Evolutionary conservation across 2,113 vertebrate species (phyloP).

Genomic region (Oryzias woworae): DNA sequence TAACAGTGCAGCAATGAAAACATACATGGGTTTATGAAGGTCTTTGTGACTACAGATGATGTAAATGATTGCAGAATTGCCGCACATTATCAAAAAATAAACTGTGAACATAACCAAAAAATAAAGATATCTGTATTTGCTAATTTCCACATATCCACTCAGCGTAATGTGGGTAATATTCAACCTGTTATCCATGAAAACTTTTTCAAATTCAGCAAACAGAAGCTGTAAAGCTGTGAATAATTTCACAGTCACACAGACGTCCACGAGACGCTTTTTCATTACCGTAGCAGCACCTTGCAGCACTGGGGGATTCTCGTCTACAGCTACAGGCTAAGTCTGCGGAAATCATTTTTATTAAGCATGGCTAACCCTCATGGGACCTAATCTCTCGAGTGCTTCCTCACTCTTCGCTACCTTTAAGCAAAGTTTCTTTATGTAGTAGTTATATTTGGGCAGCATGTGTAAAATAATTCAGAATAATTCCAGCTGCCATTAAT

Average conservation of each 20-base stretch:
- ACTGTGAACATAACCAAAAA: conserved; percentile 17
- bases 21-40: conserved; percentile 1
- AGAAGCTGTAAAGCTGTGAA: neutral
- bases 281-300: too few species aligned
- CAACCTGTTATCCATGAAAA: conserved; percentile 7
- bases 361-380: neutral
- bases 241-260: neutral
- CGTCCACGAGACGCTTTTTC: too few species aligned
- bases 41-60: neutral
- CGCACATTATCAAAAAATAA: conserved; percentile 19
- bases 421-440: too few species aligned
- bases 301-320: neutral
- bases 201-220: neutral
- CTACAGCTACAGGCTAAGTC: neutral
- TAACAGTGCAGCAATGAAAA: conserved; percentile 10
- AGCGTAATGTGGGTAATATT: conserved; percentile 31
- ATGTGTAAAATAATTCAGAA: too few species aligned
- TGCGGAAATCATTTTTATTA: neutral
- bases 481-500: too few species aligned
- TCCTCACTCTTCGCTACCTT: neutral
- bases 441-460: too few species aligned
- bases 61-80: neutral
- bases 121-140: conserved; percentile 29
- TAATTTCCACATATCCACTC: conserved; percentile 3
- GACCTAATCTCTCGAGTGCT: neutral